A percentile compares a stretch with the other conserved stretches of the same genome.
Evolutionary conservation across 2,797 vertebrate genomes (phyloP).

Genomic region (Coregonus sp.): DNA sequence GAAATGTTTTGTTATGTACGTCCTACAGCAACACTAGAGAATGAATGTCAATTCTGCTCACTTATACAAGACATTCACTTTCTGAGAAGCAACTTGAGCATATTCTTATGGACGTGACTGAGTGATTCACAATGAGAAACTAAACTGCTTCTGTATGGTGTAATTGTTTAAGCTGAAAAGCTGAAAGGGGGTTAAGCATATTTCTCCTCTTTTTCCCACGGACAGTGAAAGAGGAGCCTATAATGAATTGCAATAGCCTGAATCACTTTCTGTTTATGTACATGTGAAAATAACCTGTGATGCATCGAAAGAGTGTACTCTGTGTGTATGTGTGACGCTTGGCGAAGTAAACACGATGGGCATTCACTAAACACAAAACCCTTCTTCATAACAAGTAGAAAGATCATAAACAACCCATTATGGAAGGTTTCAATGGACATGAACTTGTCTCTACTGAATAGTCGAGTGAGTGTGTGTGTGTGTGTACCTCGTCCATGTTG

Average conservation of each 20-base stretch:
- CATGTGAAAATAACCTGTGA: not conserved
- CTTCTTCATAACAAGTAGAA: too few relatives aligned
- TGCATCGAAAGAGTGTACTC: too few relatives aligned
- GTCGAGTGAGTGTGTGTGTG: slow-evolving; percentile 1
- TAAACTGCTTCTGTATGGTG: too few relatives aligned
- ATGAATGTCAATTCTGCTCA: not conserved
- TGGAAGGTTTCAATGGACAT: not conserved
- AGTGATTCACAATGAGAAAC: not conserved
- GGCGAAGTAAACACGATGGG: not conserved
- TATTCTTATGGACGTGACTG: not conserved
- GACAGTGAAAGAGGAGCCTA: not conserved
- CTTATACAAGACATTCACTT: not conserved
- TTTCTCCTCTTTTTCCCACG: not conserved
- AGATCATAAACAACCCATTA: not conserved
- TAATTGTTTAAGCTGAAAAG: too few relatives aligned
- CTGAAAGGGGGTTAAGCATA: not conserved
- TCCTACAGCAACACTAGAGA: not conserved
- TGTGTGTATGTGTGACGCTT: not conserved
- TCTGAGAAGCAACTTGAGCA: not conserved
- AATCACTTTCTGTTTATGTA: not conserved
- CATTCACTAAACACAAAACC: too few relatives aligned
- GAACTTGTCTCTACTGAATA: not conserved
- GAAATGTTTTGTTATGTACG: not conserved
- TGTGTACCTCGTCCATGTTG: slow-evolving; percentile 79
- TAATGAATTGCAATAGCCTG: not conserved